These are phyloP conservation scores for Mormyrus proboscirostris DNA, from an alignment of 2,797 vertebrate species.

Conservation along the genomic window DNA sequence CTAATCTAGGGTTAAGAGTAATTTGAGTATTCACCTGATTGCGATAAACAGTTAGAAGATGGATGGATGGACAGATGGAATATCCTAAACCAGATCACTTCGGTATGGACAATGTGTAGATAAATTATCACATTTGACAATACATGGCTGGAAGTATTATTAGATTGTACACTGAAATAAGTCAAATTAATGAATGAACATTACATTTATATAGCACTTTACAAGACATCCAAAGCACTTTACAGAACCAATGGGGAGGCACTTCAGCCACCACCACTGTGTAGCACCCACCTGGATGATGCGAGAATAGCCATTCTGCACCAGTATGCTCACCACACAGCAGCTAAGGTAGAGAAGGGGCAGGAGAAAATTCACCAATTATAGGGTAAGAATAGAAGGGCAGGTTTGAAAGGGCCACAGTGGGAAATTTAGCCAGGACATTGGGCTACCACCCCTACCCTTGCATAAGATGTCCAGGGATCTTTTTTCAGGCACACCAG, in stretches of 20 bases:
- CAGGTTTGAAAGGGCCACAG: no score
- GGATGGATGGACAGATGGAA: neutral
- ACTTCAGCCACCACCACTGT: neutral
- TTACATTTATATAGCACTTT: neutral
- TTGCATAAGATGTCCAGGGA: neutral
- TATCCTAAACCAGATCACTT: neutral
- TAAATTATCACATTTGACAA: neutral
- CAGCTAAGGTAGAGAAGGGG: no score
- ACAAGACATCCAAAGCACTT: neutral
- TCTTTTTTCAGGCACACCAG: no score
- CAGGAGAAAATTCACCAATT: neutral
- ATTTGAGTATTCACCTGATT: neutral
- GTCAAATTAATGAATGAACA: neutral
- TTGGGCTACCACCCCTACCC: neutral
- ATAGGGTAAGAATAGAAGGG: no score
- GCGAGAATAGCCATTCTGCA: no score
- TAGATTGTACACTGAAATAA: neutral
- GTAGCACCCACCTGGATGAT: no score
- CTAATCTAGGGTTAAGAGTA: neutral
- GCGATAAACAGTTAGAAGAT: neutral
- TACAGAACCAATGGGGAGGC: neutral
- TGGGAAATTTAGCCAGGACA: no score
- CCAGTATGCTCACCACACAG: no score
- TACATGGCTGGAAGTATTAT: neutral
- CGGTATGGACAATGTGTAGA: neutral